Percentiles rank a stretch among this genome's conserved stretches.
Conservation (phyloP, 2,888 invertebrate genomes). For the Agonopterix heracliana region DNA sequence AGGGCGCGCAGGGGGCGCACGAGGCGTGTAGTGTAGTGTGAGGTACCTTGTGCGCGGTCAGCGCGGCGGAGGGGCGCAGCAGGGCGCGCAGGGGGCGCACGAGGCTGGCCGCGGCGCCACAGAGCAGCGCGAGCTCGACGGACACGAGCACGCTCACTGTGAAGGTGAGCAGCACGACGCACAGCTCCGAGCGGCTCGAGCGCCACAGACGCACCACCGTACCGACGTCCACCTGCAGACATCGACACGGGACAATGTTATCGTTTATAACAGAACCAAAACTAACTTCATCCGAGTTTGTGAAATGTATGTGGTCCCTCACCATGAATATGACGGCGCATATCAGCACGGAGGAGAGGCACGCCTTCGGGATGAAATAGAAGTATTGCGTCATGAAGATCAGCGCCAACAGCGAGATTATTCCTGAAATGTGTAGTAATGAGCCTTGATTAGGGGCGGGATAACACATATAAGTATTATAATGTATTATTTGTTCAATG, state of each 20-base stretch:
- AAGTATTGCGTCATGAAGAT: conserved; percentile 92
- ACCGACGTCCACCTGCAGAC: conserved; percentile 69
- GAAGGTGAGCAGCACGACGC: conserved; percentile 80
- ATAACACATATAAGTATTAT: too few relatives aligned
- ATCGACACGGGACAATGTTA: too few relatives aligned
- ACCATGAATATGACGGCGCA: conserved; percentile 92
- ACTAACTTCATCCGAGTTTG: not conserved
- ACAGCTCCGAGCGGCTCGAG: conserved; percentile 77
- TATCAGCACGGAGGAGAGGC: conserved; percentile 91
- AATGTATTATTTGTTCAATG: too few relatives aligned
- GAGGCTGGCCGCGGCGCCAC: conserved; percentile 81
- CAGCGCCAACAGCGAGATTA: conserved; percentile 87
- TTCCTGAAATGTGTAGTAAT: conserved; percentile 79
- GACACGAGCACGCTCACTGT: conserved; percentile 84
- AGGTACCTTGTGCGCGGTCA: conserved; percentile 42
- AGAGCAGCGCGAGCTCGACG: conserved; percentile 78
- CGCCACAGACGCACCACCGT: conserved; percentile 73
- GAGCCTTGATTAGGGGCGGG: too few relatives aligned
- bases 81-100: conserved; percentile 77
- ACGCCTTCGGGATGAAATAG: conserved; percentile 89
- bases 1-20: too few relatives aligned
- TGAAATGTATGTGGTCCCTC: conserved; percentile 13
- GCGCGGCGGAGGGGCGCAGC: conserved; percentile 29
- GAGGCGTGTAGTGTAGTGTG: not conserved
- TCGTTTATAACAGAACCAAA: not conserved